Base-by-base conservation (phyloP, 2,113 vertebrate genomes). In the Lepisosteus oculatus region DNA sequence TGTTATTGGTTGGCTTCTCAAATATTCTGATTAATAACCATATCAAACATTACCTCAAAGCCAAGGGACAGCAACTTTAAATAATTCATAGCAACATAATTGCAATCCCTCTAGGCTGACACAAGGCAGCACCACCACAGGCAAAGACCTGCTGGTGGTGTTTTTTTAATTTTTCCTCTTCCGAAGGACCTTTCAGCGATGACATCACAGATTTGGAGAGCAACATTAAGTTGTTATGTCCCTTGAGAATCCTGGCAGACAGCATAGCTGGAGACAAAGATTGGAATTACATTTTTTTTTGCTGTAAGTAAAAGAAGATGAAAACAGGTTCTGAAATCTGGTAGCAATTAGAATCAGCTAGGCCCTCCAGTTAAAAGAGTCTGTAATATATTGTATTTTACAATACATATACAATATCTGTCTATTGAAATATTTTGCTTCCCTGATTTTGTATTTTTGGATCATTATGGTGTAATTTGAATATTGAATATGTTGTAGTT, bases 41-140 rank as follows among this genome's bases (percentile, higher is more conserved):
- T 83, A 77, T 72, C 75, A 83, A 79, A 77, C 82, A 84, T 86
- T 65, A 81, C 82, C 84, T 80, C 79, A 80, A 55, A 81, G 82
- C 85, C 73, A 0, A 74, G 82, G 83, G 83, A 85, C 78, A 80
- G 75, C 13, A 74, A 78, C 84, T 82, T 84, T 79, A 85, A 87
- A 88, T 88, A 90, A 73, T 89, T 89, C 83, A 89, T 72, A 63
- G 73, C 75, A 74, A 77, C 81, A 80, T 88, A 85, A 89, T 89
- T 88, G 82, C 78, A 80, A 74, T 74, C 76, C 77, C 74, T 77
- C 74, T 74, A 77, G 79, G 69, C 61, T 70, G 72, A 74, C 67
- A 74, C 73, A 11, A 70, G 44, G 65, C 67, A 70, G 72, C 80
- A 84, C 86, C 77, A 86, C 87, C 84, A 86, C 80, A 68, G 87